Evolutionary conservation across 2,113 vertebrate genomes (phyloP).

Genomic region (Spea multiplicata): DNA sequence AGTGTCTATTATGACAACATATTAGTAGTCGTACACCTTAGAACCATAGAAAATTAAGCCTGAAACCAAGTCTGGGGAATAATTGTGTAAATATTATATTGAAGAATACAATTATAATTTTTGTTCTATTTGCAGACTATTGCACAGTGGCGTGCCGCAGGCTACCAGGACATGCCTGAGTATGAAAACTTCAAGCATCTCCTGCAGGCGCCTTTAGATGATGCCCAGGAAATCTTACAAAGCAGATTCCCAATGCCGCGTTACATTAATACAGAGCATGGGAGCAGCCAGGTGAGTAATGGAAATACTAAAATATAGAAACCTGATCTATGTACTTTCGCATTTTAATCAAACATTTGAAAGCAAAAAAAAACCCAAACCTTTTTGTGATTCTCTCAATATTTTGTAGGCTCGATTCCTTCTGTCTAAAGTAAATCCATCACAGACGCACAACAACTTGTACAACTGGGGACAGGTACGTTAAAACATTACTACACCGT

Average conservation of each 20-base stretch:
- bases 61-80: too few species aligned
- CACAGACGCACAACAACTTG: slow-evolving; percentile 96
- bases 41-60: too few species aligned
- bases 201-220: slow-evolving; percentile 89
- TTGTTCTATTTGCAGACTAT: slow-evolving; percentile 74
- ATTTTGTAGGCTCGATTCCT: slow-evolving; percentile 84
- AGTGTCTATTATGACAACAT: too few species aligned
- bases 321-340: too few species aligned
- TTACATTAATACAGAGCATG: slow-evolving; percentile 91
- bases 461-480: slow-evolving; percentile 93
- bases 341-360: too few species aligned
- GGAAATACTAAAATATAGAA: not conserved
- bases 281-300: slow-evolving; percentile 74
- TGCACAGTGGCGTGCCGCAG: slow-evolving; percentile 92
- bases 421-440: slow-evolving; percentile 96
- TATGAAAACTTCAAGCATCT: slow-evolving; percentile 98
- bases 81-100: too few species aligned
- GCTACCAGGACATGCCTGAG: slow-evolving; percentile 94
- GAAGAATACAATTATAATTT: not conserved
- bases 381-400: slow-evolving; percentile 51
- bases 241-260: slow-evolving; percentile 93
- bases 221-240: slow-evolving; percentile 93
- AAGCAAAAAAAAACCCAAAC: not conserved
- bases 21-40: too few species aligned
- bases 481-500: not conserved